Evolutionary conservation across 1,140 invertebrate species (phyloP), one percentile per base, ranked within the genome.

Genomic region (Steinernema feltiae): DNA sequence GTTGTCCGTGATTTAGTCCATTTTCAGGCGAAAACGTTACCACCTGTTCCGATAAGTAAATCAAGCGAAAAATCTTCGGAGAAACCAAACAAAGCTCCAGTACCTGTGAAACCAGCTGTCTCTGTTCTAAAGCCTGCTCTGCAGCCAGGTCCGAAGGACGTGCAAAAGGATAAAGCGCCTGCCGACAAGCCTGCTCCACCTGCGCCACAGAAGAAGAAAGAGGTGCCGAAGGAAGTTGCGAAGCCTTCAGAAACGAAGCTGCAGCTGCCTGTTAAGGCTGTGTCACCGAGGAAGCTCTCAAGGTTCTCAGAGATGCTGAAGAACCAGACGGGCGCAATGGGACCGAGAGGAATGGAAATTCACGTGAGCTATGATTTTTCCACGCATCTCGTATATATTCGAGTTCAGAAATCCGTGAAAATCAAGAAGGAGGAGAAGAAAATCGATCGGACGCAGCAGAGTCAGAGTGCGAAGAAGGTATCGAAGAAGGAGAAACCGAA

Each of bases 401-500:
- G 35, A 41, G 18, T 27, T 63, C 24, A 63, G 53, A 63, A 63
- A 63, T 63, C 53, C 7, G 24, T 63, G 53, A 63, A 63, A 21
- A 63, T 15, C 15, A 63, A 63, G 53, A 63, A 27, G 3, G 53
- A 63, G 53, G 3, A 15, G 53, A n/a, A 7, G 53, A 12, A 63
- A 63, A 27, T 27, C 12, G 24, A 27, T 3, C 7, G 3, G 53
- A 27, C 12, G 53, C 53, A 27, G 53, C 7, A n/a, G 53, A 17
- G 12, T 21, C 53, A 63, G 12, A 17, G 12, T 3, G 24, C 3
- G 12, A 63, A 63, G 53, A 3, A 63, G 7, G 53, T 27, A 3
- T 63, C 53, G 15, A 63, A 63, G 53, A 63, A 63, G 53, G 53
- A 63, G 53, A 27, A 15, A 27, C 53, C 53, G 15, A 63, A 63